Base-by-base conservation (phyloP, 2,888 invertebrate genomes). In the Lapara coniferarum region DNA sequence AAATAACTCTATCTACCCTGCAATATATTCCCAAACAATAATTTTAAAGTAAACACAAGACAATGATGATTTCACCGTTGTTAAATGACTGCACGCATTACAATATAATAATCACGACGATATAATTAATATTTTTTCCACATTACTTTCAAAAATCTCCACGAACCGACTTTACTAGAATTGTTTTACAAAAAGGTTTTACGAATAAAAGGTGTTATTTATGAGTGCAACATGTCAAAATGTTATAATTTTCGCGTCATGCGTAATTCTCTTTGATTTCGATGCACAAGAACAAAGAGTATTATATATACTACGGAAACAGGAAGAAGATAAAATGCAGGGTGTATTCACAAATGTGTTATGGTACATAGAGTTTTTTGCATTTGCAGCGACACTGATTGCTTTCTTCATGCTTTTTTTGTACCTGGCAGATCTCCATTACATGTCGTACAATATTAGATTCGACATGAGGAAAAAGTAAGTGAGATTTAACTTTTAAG, bases 291-390 rank as follows among this genome's bases (percentile, higher is more conserved):
- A n/a, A n/a, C n/a, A n/a, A n/a, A n/a, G n/a, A n/a, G n/a, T n/a
- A n/a, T n/a, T n/a, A n/a, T n/a, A n/a, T n/a, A n/a, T n/a, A n/a
- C n/a, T n/a, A n/a, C n/a, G n/a, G n/a, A n/a, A n/a, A n/a, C n/a
- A n/a, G n/a, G n/a, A n/a, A n/a, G 16, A 59, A 51, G 14, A 66
- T n/a, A 80, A 73, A 75, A 86, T 88, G 88, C 79, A 83, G 69
- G 83, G 83, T 8, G 71, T 84, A 68, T 90, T 87, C 70, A 87
- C 91, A 0, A 88, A 82, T 71, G 74, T 81, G 5, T 75, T 92
- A 2, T 93, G 93, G 93, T 92, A 91, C 75, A 78, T 92, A 49
- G 93, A 93, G 70, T 91, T 92, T 70, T 72, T 89, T 44, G 86
- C 85, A 2, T 91, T 91, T 76, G 80, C 77, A 44, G 63, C 82